Base-by-base conservation (phyloP, 2,113 vertebrate genomes). In the Siphamia tubifer region DNA sequence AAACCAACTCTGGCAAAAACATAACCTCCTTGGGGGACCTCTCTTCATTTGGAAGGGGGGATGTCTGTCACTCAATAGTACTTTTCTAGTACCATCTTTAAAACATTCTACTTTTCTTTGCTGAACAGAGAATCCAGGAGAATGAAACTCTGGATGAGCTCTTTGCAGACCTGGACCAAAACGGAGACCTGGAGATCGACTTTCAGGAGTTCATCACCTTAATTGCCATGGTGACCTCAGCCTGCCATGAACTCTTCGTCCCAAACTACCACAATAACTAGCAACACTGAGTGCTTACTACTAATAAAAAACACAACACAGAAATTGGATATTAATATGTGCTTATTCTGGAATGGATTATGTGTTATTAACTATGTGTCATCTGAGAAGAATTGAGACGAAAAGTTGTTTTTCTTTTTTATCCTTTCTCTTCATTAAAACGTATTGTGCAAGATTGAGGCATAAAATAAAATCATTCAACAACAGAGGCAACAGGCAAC, bases 161-260 rank as follows among this genome's bases (percentile, higher is more conserved):
- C 12, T 92, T 93, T 21, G 13, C 54, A 2, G 91, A 92, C 68
- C 78, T 93, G 0, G 92, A 93, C 63, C 85, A 90, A 67, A 92
- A 92, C 3, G 66, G 82, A 51, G 90, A 93, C 70, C 73, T 85
- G 71, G 81, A 90, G 82, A 92, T 92, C 0, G 89, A 93, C 80
- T 92, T 92, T 76, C 78, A 89, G 43, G 92, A 92, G 81, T 93
- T 91, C 68, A 77, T 88, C 13, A 16, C 77, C n/a, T 77, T 92
- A 36, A 73, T 92, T 20, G 86, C 91, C 72, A 93, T 91, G 91
- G 89, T 93, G 7, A 92, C 91, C 8, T 89, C 90, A 17, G 87
- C 90, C 6, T 92, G 89, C 32, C 78, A 91, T 4, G 77, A 84
- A 45, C 63, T 89, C 52, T 87, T 87, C 52, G 5, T 6, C 20